Evolutionary conservation across 2,113 vertebrate species (phyloP), one percentile per base, ranked within the genome.

Genomic region (Lutjanus erythropterus): DNA sequence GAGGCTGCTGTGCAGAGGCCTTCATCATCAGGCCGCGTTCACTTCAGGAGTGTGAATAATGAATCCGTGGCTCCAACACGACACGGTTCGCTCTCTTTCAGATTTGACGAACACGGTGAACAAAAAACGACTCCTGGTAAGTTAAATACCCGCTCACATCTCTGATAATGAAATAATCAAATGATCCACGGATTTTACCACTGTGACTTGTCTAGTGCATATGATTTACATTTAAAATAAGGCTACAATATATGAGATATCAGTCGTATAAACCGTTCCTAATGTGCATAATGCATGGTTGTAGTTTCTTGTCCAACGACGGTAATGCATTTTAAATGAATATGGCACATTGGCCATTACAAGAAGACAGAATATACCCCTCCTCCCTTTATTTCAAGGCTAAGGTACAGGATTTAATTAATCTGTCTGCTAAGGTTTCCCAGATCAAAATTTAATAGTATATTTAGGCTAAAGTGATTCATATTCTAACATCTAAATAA

Each of bases 1-100:
- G 46, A n/a, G 21, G 46, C 5, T n/a, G 25, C 15, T 8, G 52
- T 3, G 47, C 35, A 18, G 14, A 19, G 29, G 33, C 16, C 55
- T 50, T 9, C 46, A 3, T 2, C 33, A 42, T 14, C 33, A 14
- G 78, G 69, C 4, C 37, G 35, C 0, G 29, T 64, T 18, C 37
- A 9, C 41, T 52, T 76, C 25, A 74, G 58, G 1, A 67, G 53
- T 14, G 21, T 67, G 53, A 31, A 61, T 33, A 39, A 10, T 4
- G 14, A 53, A 66, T 35, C 58, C 16, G 37, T 0, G 31, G 37
- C 18, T 5, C 12, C 49, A 12, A 37, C 53, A 27, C 27, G 27
- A 67, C 14, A 10, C 4, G 33, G 60, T 35, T 89, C 65, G 5
- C 81, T 88, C 11, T 0, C 29, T 4, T 83, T 86, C 23, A 66